These are phyloP conservation scores for Poeciliopsis infans DNA, from an alignment of 2,797 vertebrate species.

Conservation along the genomic window DNA sequence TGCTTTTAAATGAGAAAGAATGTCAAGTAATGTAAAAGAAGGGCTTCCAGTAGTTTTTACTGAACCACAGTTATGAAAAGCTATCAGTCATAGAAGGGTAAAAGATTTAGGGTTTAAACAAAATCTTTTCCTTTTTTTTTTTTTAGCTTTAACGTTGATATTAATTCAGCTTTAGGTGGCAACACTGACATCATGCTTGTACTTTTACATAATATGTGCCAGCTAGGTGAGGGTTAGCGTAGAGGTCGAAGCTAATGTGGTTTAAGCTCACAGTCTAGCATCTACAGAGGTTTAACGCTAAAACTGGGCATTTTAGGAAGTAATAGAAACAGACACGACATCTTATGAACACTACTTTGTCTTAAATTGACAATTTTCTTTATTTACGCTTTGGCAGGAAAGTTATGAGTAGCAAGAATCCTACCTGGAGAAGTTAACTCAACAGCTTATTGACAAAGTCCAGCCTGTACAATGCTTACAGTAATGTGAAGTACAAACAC, in stretches of 20 bases:
- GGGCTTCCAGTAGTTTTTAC: neutral
- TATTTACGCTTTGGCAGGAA: neutral
- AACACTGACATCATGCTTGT: neutral
- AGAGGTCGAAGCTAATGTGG: neutral
- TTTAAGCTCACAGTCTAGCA: neutral
- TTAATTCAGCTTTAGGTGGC: neutral
- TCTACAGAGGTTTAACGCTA: neutral
- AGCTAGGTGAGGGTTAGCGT: neutral
- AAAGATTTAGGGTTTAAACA: neutral
- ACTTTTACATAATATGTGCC: neutral
- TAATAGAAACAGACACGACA: neutral
- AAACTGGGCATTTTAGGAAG: neutral
- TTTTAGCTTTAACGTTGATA: neutral
- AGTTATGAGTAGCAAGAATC: neutral
- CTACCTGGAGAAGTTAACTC: neutral
- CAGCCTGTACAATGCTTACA: neutral
- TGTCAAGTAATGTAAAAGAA: neutral
- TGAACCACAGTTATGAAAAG: neutral
- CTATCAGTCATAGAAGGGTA: neutral
- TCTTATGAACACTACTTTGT: neutral
- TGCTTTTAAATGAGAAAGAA: conserved; percentile 42
- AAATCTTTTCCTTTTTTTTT: neutral
- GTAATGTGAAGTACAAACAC: neutral
- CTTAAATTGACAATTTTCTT: neutral
- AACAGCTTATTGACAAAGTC: neutral